Base-by-base conservation (phyloP, 2,113 vertebrate species). In the Pseudorectes ferrugineus region DNA sequence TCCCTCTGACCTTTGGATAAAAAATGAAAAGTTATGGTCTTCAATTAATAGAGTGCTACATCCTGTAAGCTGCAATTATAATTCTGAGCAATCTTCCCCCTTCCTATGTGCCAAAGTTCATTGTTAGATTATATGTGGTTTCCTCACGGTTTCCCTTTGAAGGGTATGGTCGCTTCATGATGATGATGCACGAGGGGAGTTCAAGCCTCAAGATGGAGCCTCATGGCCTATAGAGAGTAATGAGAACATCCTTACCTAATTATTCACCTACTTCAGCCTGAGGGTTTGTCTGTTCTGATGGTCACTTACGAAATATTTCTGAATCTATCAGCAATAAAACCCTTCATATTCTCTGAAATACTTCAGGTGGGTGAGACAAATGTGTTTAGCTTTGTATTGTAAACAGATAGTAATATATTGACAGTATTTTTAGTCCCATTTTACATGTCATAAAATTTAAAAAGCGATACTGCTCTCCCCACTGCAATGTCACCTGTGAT, bases 381-480 rank as follows among this genome's bases (percentile, higher is more conserved):
- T 15, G 6, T 49, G 21, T 68, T 88, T 59, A 59, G 11, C 6
- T 55, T 68, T 72, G 11, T 55, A 35, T 15, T 33, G 15, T 31
- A 75, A 77, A 70, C 3, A 57, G 16, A 33, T 5, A 72, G 1
- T 8, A 20, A 52, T 28, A 36, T 7, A 49, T 10, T 40, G 61
- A 20, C 9, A n/a, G 2, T 31, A 29, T 24, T 90, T 78, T 78
- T 13, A 59, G 35, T 59, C 29, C 12, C 57, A 11, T 10, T 67
- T 78, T 38, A 55, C 12, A 20, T 8, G 11, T 26, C 40, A 55
- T 22, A n/a, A 38, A 75, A 65, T 46, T 45, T 43, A 2, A 38
- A 58, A 87, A 78, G 4, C 0, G 0, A 6, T 71, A 54, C 28
- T 46, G 9, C 9, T 79, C 19, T 31, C 3, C 9, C 8, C 24